Conservation (phyloP, 2,888 invertebrate species). For the Thera obeliscata region DNA sequence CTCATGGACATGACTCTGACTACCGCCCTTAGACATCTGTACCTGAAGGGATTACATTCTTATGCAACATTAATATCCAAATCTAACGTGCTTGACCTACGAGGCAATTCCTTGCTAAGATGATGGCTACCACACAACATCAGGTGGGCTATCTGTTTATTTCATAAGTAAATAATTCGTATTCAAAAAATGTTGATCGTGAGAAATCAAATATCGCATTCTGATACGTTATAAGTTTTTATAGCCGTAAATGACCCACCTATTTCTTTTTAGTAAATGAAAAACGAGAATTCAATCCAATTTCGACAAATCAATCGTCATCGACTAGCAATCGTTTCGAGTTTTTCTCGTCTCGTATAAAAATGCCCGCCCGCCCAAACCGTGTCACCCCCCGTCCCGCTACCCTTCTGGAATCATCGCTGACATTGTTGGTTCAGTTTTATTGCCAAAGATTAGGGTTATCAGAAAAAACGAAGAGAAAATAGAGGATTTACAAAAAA, state of each 20-base stretch:
- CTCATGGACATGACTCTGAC: too few relatives aligned
- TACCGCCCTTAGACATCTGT: too few relatives aligned
- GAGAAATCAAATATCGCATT: too few relatives aligned
- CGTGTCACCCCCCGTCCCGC: slow-evolving; percentile 61
- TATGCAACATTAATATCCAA: too few relatives aligned
- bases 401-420: slow-evolving; percentile 66
- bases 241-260: background rate
- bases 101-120: too few relatives aligned
- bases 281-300: slow-evolving; percentile 44
- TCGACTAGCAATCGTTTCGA: slow-evolving; percentile 55
- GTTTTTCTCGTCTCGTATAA: slow-evolving; percentile 72
- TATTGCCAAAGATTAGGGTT: slow-evolving; percentile 69
- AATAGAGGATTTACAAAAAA: background rate
- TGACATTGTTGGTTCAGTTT: slow-evolving; percentile 77
- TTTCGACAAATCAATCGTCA: slow-evolving; percentile 73
- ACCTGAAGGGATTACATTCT: too few relatives aligned
- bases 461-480: slow-evolving; percentile 12
- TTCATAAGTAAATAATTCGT: too few relatives aligned
- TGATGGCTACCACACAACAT: too few relatives aligned
- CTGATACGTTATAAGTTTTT: background rate
- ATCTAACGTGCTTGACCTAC: too few relatives aligned
- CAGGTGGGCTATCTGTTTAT: too few relatives aligned
- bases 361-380: slow-evolving; percentile 81
- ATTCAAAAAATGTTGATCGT: too few relatives aligned
- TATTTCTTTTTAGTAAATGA: slow-evolving; percentile 3